Base-by-base conservation (phyloP, 2,888 invertebrate species). In the Caenorhabditis sp. region DNA sequence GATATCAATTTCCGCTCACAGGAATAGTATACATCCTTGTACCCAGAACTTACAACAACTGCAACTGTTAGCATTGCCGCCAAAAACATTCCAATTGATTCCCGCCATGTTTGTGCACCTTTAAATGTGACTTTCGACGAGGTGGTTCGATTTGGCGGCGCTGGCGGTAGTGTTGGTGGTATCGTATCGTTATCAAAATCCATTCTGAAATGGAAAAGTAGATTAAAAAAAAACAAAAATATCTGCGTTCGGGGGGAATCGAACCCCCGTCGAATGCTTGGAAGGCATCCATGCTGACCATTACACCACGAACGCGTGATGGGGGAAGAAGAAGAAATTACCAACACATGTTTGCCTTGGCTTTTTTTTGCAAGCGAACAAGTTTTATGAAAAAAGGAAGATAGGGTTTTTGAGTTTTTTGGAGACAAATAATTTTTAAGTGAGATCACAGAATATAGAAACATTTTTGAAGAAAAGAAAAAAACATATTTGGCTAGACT, bases 61-160 rank as follows among this genome's bases (percentile, higher is more conserved):
- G 74, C 70, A 20, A 83, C 4, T n/a, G 60, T 69, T 26, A 85
- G 59, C 17, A 67, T n/a, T 20, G 78, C 61, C 10, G 76, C 70
- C 38, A 84, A 63, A 56, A 83, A 68, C 65, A 83, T 81, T 43
- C 80, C 85, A 12, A 86, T 58, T 0, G 82, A 80, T 73, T 84
- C 83, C 36, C 85, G 56, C 83, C 85, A 85, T 21, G 77, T 76
- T 61, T 80, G 77, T 25, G 80, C 70, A 17, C 76, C 76, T 65
- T 72, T 69, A 36, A 76, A 76, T 4, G 76, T 76, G 20, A 76
- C 76, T 69, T 76, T 76, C 23, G 68, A 67, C 1, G 59, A 66
- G 5, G 67, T 66, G 23, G 68, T 65, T 14, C 56, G 54, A 20
- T 69, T 69, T 14, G 76, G 71, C 12, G 72, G 63, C 12, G 68